These are phyloP conservation scores for Holcopasites calliopsidis DNA, from an alignment of 1,140 invertebrate species.

Conservation along the genomic window DNA sequence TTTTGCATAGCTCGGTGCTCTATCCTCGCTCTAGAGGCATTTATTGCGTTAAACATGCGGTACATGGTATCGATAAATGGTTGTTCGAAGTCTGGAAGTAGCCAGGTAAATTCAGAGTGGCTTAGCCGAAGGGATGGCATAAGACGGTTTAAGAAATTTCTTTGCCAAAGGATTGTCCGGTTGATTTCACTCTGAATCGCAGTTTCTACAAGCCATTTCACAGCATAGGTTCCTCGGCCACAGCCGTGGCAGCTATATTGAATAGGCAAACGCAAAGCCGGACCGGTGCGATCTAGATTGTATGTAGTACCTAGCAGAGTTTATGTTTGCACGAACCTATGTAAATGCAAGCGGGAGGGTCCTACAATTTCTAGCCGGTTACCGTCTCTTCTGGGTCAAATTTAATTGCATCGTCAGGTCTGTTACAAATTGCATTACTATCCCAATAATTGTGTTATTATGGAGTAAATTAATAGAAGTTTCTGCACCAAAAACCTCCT, in stretches of 20 bases:
- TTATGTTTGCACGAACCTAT: slow-evolving; percentile 68
- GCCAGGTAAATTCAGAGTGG: no score
- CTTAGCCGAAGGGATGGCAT: no score
- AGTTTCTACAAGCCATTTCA: slow-evolving; percentile 57
- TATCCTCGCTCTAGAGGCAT: background rate
- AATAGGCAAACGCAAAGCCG: slow-evolving; percentile 65
- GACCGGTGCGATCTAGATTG: slow-evolving; percentile 64
- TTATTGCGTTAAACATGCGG: background rate
- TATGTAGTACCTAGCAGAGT: slow-evolving; percentile 50
- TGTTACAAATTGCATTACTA: slow-evolving; percentile 38
- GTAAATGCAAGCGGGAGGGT: slow-evolving; percentile 70
- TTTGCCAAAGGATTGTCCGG: slow-evolving; percentile 43
- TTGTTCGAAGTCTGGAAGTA: background rate
- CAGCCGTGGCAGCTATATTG: slow-evolving; percentile 72
- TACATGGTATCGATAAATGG: background rate
- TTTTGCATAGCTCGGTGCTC: background rate
- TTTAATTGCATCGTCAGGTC: slow-evolving; percentile 60
- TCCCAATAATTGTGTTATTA: slow-evolving; percentile 21
- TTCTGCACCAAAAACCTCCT: background rate
- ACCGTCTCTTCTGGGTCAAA: slow-evolving; percentile 69
- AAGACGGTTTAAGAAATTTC: no score
- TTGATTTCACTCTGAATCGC: slow-evolving; percentile 47
- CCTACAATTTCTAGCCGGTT: slow-evolving; percentile 73
- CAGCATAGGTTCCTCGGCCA: slow-evolving; percentile 59
- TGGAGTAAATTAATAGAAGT: background rate